These are phyloP conservation scores for Pteruthius melanotis DNA, from an alignment of 2,113 vertebrate genomes.

Conservation along the genomic window DNA sequence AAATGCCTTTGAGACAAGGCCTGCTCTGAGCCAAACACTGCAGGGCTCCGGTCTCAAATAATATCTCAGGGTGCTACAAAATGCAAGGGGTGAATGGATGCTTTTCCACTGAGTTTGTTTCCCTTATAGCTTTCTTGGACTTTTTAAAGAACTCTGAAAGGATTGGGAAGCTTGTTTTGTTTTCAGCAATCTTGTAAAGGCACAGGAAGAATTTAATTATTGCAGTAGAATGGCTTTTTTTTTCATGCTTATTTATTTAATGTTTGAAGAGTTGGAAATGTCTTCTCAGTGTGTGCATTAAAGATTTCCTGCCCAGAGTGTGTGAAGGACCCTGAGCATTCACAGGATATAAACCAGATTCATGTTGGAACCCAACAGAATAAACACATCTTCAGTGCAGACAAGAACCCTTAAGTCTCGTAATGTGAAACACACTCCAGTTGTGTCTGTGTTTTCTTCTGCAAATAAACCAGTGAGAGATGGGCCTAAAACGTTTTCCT, in stretches of 20 bases:
- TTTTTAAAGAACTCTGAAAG: background rate
- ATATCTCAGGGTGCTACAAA: background rate
- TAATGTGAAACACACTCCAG: slow-evolving; percentile 51
- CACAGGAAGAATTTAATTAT: slow-evolving; percentile 50
- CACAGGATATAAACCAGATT: slow-evolving; percentile 67
- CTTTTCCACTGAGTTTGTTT: background rate
- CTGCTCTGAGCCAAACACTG: background rate
- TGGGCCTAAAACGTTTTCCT: background rate
- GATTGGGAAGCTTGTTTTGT: background rate
- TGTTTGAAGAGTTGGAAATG: slow-evolving; percentile 37
- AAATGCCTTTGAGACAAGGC: background rate
- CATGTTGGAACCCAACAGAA: slow-evolving; percentile 21
- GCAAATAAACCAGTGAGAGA: slow-evolving; percentile 63
- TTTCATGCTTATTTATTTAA: slow-evolving; percentile 33
- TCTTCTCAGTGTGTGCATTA: slow-evolving; percentile 31
- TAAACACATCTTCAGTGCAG: slow-evolving; percentile 66
- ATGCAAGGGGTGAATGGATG: background rate
- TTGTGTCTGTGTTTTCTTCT: slow-evolving; percentile 47
- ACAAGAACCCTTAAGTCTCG: slow-evolving; percentile 21
- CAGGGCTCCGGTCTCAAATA: background rate
- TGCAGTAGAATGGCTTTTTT: background rate
- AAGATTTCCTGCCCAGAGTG: slow-evolving; percentile 58
- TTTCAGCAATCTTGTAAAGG: slow-evolving; percentile 2
- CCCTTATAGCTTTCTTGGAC: background rate
- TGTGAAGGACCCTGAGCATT: slow-evolving; percentile 41